Evolutionary conservation across 2,113 vertebrate species (phyloP).

Genomic region (Varanus komodoensis): DNA sequence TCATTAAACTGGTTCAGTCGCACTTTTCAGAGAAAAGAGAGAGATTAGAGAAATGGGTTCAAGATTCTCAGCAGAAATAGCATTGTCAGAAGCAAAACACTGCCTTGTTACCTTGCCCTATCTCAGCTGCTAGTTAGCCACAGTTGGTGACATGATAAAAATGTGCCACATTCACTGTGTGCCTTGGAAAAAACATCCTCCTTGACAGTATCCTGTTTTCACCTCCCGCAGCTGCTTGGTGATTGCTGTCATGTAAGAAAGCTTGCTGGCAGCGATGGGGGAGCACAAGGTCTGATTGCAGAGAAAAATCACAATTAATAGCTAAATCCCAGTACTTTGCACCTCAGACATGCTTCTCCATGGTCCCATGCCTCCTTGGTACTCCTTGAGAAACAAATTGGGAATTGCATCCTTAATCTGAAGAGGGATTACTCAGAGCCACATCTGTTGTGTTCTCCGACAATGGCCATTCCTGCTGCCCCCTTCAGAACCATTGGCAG

Average conservation of each 20-base stretch:
- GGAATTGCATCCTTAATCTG: not conserved
- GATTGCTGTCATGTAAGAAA: slow-evolving; percentile 35
- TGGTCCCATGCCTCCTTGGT: slow-evolving; percentile 55
- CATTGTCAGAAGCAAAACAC: not conserved
- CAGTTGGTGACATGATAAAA: slow-evolving; percentile 48
- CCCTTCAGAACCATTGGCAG: no score
- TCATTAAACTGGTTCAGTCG: not conserved
- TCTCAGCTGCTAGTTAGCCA: slow-evolving; percentile 38
- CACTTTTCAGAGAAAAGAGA: not conserved
- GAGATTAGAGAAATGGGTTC: not conserved
- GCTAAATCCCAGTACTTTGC: slow-evolving; percentile 28
- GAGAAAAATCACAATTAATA: not conserved
- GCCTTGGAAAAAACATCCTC: slow-evolving; percentile 30
- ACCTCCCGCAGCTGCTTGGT: slow-evolving; percentile 26
- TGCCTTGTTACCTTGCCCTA: not conserved
- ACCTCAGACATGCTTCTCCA: slow-evolving; percentile 36
- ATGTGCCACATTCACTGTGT: slow-evolving; percentile 34
- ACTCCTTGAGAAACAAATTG: slow-evolving; percentile 60
- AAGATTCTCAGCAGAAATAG: not conserved
- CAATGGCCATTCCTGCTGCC: fast-evolving
- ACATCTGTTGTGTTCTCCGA: not conserved
- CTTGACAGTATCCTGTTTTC: slow-evolving; percentile 34
- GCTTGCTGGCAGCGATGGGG: not conserved
- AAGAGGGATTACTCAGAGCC: fast-evolving
- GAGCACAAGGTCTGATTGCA: slow-evolving; percentile 46